phyloP scores from a whole-genome alignment of 2,113 vertebrate species.

The Urocolius indicus region DNA sequence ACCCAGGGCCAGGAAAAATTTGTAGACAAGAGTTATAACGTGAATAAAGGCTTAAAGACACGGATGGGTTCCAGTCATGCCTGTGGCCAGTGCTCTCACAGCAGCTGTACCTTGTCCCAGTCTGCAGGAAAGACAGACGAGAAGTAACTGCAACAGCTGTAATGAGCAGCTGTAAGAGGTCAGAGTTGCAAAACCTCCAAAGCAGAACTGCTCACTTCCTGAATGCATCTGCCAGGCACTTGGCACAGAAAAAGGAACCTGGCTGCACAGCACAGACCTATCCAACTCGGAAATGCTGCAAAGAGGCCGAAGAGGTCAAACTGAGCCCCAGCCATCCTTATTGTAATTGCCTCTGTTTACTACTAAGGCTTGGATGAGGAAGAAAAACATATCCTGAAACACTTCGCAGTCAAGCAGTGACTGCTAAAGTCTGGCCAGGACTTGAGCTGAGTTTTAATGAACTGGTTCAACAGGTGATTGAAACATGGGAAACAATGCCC shows the following conservation, averaged over 20 bases:
- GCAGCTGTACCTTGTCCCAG: not conserved
- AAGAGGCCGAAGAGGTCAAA: not conserved
- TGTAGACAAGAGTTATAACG: not conserved
- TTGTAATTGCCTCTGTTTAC: not conserved
- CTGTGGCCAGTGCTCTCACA: not conserved
- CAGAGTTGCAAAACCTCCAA: constrained; percentile 4
- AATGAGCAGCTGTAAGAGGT: not conserved
- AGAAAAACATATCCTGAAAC: not conserved
- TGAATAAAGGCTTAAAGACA: not conserved
- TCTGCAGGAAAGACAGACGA: not conserved
- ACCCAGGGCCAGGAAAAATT: too few relatives aligned
- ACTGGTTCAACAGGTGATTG: rapidly evolving
- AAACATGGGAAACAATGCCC: not conserved
- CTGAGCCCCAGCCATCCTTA: not conserved
- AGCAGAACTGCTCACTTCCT: constrained; percentile 1
- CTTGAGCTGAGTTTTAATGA: not conserved
- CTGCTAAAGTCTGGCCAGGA: not conserved
- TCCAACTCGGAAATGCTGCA: not conserved
- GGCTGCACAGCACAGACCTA: not conserved
- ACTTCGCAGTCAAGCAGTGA: not conserved
- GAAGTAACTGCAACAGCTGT: not conserved
- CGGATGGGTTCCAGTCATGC: not conserved
- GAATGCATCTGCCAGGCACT: not conserved
- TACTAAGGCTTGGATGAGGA: not conserved
- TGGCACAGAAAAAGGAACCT: constrained; percentile 23